Conservation (phyloP, 2,797 vertebrate genomes). For the Huso huso region DNA sequence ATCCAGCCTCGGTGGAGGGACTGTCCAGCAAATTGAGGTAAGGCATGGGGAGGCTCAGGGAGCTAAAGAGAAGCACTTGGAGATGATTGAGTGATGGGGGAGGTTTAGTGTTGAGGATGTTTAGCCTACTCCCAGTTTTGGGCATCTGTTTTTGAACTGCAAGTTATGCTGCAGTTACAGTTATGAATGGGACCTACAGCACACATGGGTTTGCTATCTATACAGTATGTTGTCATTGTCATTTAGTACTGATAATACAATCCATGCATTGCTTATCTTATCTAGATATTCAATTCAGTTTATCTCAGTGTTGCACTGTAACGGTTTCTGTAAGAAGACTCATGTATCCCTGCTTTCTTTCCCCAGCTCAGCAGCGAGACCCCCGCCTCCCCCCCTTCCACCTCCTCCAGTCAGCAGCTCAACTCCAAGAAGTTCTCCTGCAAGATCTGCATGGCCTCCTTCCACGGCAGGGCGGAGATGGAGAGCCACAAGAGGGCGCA, state of each 20-base stretch:
- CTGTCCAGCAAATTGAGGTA: conserved; percentile 79
- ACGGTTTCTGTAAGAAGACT: conserved; percentile 13
- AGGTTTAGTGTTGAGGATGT: too few species aligned
- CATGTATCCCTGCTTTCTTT: background rate
- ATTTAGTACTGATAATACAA: too few species aligned
- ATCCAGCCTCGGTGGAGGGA: conserved; percentile 53
- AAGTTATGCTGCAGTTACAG: too few species aligned
- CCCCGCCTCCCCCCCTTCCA: conserved; percentile 56
- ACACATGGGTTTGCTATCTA: too few species aligned
- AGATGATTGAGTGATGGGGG: too few species aligned
- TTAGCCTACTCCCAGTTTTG: too few species aligned
- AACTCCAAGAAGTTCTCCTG: conserved; percentile 88
- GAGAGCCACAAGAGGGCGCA: conserved; percentile 98
- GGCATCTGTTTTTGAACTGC: too few species aligned
- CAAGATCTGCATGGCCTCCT: conserved; percentile 86
- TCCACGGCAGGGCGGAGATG: conserved; percentile 90
- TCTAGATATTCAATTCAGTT: too few species aligned
- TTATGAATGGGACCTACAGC: too few species aligned
- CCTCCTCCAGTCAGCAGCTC: conserved; percentile 41
- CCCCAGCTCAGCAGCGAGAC: conserved; percentile 66
- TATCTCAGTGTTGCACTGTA: background rate
- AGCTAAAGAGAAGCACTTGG: background rate
- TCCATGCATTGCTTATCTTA: too few species aligned
- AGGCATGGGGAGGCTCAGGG: conserved; percentile 19
- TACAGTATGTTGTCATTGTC: too few species aligned